A percentile compares a stretch with the other conserved stretches of the same genome.
Conservation (phyloP, 2,797 vertebrate genomes). For the Hoplostethus mediterraneus region DNA sequence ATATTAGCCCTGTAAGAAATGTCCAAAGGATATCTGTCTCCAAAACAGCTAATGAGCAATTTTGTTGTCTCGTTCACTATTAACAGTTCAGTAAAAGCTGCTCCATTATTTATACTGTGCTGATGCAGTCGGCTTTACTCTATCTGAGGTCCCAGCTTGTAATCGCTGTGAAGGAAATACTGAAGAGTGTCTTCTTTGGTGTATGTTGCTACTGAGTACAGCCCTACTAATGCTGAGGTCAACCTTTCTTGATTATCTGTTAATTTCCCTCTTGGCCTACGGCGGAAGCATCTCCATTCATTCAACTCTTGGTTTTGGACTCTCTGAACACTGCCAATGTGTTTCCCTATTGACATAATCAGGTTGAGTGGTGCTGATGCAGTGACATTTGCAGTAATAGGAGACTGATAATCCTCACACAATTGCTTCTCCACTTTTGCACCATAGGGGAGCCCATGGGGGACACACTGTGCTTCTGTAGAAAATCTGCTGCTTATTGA, state of each 20-base stretch:
- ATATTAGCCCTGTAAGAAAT: conserved; percentile 18
- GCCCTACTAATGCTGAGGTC: conserved; percentile 55
- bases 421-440: conserved; percentile 69
- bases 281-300: conserved; percentile 37
- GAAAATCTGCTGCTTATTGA: conserved; percentile 70
- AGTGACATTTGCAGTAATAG: conserved; percentile 79
- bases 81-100: conserved; percentile 46
- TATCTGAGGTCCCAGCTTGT: conserved; percentile 35
- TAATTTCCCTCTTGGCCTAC: conserved; percentile 71
- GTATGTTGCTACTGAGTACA: conserved; percentile 33
- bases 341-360: conserved; percentile 78
- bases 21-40: conserved; percentile 8
- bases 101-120: conserved; percentile 57
- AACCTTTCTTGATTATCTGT: conserved; percentile 69
- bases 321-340: conserved; percentile 61
- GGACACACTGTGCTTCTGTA: conserved; percentile 55
- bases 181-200: conserved; percentile 27
- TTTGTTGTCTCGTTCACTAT: conserved; percentile 49
- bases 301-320: conserved; percentile 49
- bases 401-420: conserved; percentile 77
- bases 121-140: conserved; percentile 56
- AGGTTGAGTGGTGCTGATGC: conserved; percentile 76
- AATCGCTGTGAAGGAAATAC: conserved; percentile 58
- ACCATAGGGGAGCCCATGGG: conserved; percentile 58
- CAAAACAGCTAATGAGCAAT: conserved; percentile 57